Percentiles rank a stretch among this genome's conserved stretches.
These are phyloP conservation scores for Stegana nigrithorax DNA, from an alignment of 2,888 invertebrate genomes.

Conservation along the genomic window DNA sequence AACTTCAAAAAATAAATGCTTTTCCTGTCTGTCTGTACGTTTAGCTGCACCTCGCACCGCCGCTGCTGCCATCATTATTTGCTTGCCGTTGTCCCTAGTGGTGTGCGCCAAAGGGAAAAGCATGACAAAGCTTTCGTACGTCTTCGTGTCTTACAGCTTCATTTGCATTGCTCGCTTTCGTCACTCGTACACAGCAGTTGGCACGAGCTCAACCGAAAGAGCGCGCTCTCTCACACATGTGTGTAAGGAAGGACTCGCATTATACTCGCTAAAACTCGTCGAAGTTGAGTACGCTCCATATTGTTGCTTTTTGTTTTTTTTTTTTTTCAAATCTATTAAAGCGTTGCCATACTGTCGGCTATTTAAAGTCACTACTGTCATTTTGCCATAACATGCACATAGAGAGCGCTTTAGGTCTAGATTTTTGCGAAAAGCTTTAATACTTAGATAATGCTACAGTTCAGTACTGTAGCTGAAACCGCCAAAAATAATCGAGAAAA, in stretches of 20 bases:
- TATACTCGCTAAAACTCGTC: background rate
- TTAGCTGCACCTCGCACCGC: slow-evolving; percentile 23
- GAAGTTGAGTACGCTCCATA: background rate
- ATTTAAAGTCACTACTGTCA: no score
- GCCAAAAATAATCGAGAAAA: no score
- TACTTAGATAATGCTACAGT: no score
- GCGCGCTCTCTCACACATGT: background rate
- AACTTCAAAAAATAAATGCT: slow-evolving; percentile 43
- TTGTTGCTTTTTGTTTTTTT: background rate
- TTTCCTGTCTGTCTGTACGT: slow-evolving; percentile 16
- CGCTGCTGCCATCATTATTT: slow-evolving; percentile 25
- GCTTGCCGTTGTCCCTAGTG: slow-evolving; percentile 15
- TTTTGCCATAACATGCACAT: no score
- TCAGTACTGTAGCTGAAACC: no score
- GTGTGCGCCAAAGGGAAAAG: slow-evolving; percentile 17
- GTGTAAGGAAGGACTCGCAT: background rate
- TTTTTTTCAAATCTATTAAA: background rate
- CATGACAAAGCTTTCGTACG: slow-evolving; percentile 22
- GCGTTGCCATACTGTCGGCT: background rate
- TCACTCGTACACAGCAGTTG: background rate
- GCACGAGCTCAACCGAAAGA: slow-evolving; percentile 4
- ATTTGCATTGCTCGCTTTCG: slow-evolving; percentile 21
- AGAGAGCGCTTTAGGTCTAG: no score
- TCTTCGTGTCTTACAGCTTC: slow-evolving; percentile 10
- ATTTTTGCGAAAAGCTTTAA: no score